A percentile compares a stretch with the other conserved stretches of the same genome.
These are phyloP conservation scores for Linnaemya tessellans DNA, from an alignment of 2,888 invertebrate genomes.

Conservation along the genomic window DNA sequence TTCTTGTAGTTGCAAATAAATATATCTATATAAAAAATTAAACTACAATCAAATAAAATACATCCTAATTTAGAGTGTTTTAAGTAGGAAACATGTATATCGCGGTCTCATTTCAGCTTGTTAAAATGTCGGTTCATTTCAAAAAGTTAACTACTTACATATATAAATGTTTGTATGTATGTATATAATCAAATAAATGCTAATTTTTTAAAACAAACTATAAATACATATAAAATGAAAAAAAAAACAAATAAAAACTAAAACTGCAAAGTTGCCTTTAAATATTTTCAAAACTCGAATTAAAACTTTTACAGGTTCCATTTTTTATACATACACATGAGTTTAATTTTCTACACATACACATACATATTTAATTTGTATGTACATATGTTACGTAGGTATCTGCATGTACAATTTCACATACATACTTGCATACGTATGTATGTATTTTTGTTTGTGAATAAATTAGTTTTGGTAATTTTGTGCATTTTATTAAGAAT, in stretches of 20 bases:
- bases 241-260: constrained; percentile 48
- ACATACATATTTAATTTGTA: constrained; percentile 20
- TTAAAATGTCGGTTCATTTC: constrained; percentile 12
- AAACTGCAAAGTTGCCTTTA: constrained; percentile 64
- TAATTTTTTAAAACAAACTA: constrained; percentile 25
- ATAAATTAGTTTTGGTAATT: constrained; percentile 56
- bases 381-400: constrained; percentile 1
- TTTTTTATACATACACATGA: constrained; percentile 8
- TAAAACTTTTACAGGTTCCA: constrained; percentile 23
- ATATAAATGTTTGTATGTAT: background rate
- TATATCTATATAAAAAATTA: background rate
- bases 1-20: constrained; percentile 21
- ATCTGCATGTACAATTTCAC: constrained; percentile 10
- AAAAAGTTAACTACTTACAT: constrained; percentile 25
- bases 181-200: constrained; percentile 26
- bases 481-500: constrained; percentile 70
- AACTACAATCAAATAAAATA: background rate
- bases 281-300: constrained; percentile 63
- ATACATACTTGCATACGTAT: constrained; percentile 2
- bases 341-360: constrained; percentile 1
- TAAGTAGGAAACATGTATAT: constrained; percentile 2
- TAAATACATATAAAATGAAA: constrained; percentile 40
- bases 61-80: background rate
- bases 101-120: background rate
- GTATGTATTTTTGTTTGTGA: constrained; percentile 40